These are phyloP conservation scores for Percopsis transmontana DNA, from an alignment of 2,113 vertebrate genomes.

Conservation along the genomic window DNA sequence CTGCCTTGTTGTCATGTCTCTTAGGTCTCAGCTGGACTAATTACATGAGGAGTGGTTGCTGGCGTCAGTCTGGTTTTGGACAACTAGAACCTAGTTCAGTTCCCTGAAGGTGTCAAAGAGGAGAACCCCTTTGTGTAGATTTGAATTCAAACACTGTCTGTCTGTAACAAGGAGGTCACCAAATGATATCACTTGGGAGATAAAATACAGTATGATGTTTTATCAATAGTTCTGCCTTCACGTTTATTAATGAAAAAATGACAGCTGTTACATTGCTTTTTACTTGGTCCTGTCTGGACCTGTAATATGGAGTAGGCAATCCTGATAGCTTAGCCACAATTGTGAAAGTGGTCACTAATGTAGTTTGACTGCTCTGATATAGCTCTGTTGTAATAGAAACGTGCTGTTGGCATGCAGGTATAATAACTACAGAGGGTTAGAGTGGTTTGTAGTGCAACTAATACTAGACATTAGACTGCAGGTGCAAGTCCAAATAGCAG, in stretches of 20 bases:
- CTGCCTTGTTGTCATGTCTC: slow-evolving; percentile 61
- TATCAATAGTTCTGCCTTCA: neutral
- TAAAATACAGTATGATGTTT: neutral
- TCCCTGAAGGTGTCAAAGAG: slow-evolving; percentile 30
- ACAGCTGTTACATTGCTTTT: neutral
- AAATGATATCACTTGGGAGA: slow-evolving; percentile 8
- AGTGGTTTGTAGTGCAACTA: slow-evolving; percentile 4
- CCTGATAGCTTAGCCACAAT: slow-evolving; percentile 27
- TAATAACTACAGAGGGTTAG: neutral
- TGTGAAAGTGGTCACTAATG: neutral
- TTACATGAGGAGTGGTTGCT: slow-evolving; percentile 56
- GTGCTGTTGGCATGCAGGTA: neutral
- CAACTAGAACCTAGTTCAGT: slow-evolving; percentile 39
- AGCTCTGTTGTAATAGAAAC: neutral
- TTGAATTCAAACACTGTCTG: neutral
- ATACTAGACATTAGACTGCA: neutral
- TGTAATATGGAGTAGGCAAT: neutral
- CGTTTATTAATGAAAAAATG: neutral
- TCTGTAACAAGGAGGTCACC: slow-evolving; percentile 1
- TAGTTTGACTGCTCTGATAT: neutral
- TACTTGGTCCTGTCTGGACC: slow-evolving; percentile 3
- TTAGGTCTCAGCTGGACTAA: slow-evolving; percentile 65
- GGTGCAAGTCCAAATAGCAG: slow-evolving; percentile 16
- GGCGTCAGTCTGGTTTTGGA: slow-evolving; percentile 51
- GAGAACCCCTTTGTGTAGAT: slow-evolving; percentile 1